A percentile compares a stretch with the other conserved stretches of the same genome.
Conservation (phyloP, 2,888 invertebrate genomes). For the Matsumyia berberina region DNA sequence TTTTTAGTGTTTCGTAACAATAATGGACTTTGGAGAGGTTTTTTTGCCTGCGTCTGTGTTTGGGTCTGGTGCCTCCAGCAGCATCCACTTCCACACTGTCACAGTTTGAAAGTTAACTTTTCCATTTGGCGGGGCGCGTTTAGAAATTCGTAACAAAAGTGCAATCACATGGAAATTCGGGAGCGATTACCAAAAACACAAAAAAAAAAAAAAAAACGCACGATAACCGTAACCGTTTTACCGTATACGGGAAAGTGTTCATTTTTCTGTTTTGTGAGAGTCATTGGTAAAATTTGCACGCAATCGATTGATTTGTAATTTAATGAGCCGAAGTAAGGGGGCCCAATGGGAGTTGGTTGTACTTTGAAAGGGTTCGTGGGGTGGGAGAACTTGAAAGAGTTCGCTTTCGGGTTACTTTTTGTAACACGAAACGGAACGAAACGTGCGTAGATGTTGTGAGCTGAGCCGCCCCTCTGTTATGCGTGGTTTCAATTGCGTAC, state of each 20-base stretch:
- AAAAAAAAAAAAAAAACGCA: no score
- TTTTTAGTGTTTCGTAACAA: constrained; percentile 38
- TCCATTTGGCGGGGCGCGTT: background rate
- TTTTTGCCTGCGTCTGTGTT: background rate
- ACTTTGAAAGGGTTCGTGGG: constrained; percentile 10
- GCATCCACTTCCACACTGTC: background rate
- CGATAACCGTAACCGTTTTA: background rate
- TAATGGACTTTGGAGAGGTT: background rate
- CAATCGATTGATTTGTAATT: constrained; percentile 54
- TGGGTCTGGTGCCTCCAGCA: constrained; percentile 4
- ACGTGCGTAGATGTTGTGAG: constrained; percentile 39
- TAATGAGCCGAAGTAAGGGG: constrained; percentile 14
- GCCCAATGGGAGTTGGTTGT: background rate
- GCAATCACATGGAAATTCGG: constrained; percentile 49
- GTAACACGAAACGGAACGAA: constrained; percentile 49
- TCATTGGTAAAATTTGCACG: constrained; percentile 59
- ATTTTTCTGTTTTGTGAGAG: constrained; percentile 4
- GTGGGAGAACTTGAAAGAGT: background rate
- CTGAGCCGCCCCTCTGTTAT: constrained; percentile 24
- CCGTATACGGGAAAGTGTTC: constrained; percentile 8
- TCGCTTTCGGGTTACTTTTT: constrained; percentile 11
- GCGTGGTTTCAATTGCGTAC: constrained; percentile 63
- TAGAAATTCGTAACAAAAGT: constrained; percentile 56
- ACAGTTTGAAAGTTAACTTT: constrained; percentile 36
- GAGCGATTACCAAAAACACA: constrained; percentile 1